These are phyloP conservation scores for Ormyrus labotus DNA, from an alignment of 2,888 invertebrate species.

Conservation along the genomic window DNA sequence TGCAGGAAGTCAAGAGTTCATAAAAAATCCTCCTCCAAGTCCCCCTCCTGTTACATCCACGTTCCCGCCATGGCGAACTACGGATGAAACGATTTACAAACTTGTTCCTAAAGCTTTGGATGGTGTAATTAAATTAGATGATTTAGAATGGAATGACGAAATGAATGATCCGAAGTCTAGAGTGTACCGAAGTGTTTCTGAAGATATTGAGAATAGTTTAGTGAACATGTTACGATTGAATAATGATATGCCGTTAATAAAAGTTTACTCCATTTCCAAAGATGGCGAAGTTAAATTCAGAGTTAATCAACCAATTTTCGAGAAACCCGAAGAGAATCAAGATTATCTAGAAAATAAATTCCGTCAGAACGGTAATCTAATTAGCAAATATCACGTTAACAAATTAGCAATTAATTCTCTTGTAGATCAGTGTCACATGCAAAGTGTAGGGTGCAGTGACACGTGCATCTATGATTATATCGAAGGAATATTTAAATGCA, in stretches of 20 bases:
- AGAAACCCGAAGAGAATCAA: constrained; percentile 65
- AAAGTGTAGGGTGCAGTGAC: constrained; percentile 82
- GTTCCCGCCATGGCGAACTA: constrained; percentile 71
- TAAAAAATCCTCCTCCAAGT: constrained; percentile 71
- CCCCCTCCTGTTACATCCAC: constrained; percentile 71
- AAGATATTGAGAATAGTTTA: constrained; percentile 79
- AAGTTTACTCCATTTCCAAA: constrained; percentile 68
- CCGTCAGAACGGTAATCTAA: constrained; percentile 63
- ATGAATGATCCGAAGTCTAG: constrained; percentile 80
- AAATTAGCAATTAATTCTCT: constrained; percentile 70
- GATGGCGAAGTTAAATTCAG: constrained; percentile 70
- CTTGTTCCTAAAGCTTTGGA: constrained; percentile 84
- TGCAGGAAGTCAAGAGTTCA: constrained; percentile 73
- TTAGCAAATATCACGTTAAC: constrained; percentile 69
- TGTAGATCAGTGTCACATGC: constrained; percentile 82
- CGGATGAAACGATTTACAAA: constrained; percentile 68
- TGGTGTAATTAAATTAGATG: constrained; percentile 82
- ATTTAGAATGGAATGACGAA: constrained; percentile 80
- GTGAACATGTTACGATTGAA: constrained; percentile 74
- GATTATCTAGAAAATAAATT: constrained; percentile 66
- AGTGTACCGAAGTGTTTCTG: constrained; percentile 80
- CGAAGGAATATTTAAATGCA: constrained; percentile 81
- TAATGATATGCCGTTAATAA: constrained; percentile 63
- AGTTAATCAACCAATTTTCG: constrained; percentile 67
- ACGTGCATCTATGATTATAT: constrained; percentile 82